Base-by-base conservation (phyloP, 2,888 invertebrate genomes). In the Scaptomyza flava region DNA sequence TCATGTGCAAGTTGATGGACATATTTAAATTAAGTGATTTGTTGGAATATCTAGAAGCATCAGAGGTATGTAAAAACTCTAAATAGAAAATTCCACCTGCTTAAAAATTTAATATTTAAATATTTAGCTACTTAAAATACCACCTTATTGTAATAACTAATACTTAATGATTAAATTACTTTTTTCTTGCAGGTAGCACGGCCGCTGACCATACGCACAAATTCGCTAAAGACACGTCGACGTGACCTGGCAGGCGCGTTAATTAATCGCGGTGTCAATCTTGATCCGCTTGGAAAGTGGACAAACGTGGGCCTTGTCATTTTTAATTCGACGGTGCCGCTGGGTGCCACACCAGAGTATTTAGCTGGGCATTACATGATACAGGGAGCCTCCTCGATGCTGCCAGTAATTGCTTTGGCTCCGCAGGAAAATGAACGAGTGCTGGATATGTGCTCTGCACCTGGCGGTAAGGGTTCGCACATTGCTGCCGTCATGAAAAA, bases 271-370 rank as follows among this genome's bases (percentile, higher is more conserved):
- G 99, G 99, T 23, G 98, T 99, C 0, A 99, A 99, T 93, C 94
- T 99, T 72, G 99, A 99, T 93, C 99, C 99, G 0, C 94, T 99
- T 61, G 99, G 98, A 6, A 98, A 98, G 91, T 99, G 99, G 99
- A 98, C 98, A 50, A 99, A 98, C 93, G 97, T 99, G 20, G 99
- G 99, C 11, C 93, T 99, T 34, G 98, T 99, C 2, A 94, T 99
- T 8, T 99, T 98, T 91, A 98, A 97, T 77, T 96, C 99, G 0
- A 97, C 98, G 89, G 98, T 99, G 0, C 99, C 99, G 0, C 93
- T 99, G 82, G 99, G 99, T 72, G 99, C 99, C 1, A 99, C 99
- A 0, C 99, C 99, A 0, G 99, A 99, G 93, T 99, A 99, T 93
- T 93, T 99, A 72, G 98, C 98, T 47, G 99, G 99, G 0, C 98